Evolutionary conservation across 1,140 invertebrate genomes (phyloP).

Genomic region (Drosophila ananassae): DNA sequence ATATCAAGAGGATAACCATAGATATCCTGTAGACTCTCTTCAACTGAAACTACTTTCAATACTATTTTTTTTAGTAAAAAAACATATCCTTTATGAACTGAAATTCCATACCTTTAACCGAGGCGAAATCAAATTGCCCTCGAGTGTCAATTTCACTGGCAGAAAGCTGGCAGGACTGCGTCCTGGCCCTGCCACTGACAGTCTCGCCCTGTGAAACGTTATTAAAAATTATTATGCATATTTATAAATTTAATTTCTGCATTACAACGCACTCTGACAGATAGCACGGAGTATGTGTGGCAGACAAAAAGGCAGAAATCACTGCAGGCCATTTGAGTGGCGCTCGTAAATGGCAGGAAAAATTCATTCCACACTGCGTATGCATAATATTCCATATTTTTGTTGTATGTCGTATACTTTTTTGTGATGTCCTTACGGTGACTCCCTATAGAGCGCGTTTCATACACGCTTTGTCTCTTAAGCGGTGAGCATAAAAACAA

Average conservation of each 20-base stretch:
- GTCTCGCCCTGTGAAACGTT: constrained; percentile 54
- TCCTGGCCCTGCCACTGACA: constrained; percentile 35
- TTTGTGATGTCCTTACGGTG: constrained; percentile 19
- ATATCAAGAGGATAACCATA: too few species aligned
- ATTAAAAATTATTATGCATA: constrained; percentile 74
- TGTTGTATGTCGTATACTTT: background rate
- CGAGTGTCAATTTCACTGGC: constrained; percentile 32
- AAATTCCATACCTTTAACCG: constrained; percentile 3
- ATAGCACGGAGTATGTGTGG: constrained; percentile 23
- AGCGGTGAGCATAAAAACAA: constrained; percentile 46
- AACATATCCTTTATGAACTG: background rate
- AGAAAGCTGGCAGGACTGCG: background rate
- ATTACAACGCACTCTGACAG: constrained; percentile 53
- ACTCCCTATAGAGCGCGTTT: constrained; percentile 20
- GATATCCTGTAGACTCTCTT: too few species aligned
- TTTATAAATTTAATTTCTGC: constrained; percentile 77
- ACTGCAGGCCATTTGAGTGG: constrained; percentile 61
- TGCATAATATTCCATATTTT: constrained; percentile 42
- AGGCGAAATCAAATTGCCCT: constrained; percentile 30
- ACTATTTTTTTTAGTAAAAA: background rate
- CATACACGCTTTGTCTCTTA: constrained; percentile 51
- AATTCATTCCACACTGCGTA: constrained; percentile 41
- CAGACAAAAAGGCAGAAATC: constrained; percentile 49
- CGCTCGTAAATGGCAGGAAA: constrained; percentile 53
- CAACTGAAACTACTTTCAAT: background rate